phyloP scores from a whole-genome alignment of 2,888 invertebrate genomes.

The Euplexia lucipara region DNA sequence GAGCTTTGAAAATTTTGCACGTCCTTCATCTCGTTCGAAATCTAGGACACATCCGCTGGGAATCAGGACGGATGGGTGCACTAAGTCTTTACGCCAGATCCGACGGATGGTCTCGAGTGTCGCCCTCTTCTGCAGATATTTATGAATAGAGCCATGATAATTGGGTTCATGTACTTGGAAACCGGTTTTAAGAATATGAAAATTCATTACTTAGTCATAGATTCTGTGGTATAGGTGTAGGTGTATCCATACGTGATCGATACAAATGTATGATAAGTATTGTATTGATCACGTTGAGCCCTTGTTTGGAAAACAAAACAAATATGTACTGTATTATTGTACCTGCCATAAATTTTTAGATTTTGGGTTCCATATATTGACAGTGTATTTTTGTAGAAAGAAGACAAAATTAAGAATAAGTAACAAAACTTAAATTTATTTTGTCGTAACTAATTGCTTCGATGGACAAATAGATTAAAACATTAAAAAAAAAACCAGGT shows the following conservation, averaged over 20 bases:
- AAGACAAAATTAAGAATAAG: slow-evolving; percentile 12
- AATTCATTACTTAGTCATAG: slow-evolving; percentile 44
- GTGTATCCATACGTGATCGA: slow-evolving; percentile 27
- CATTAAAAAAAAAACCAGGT: not conserved
- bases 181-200: slow-evolving; percentile 45
- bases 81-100: slow-evolving; percentile 58
- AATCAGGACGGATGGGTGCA: slow-evolving; percentile 57
- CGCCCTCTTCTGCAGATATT: slow-evolving; percentile 57
- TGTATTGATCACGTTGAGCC: slow-evolving; percentile 29
- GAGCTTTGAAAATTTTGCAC: slow-evolving; percentile 44
- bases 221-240: slow-evolving; percentile 17
- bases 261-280: slow-evolving; percentile 28
- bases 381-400: not conserved
- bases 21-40: slow-evolving; percentile 54
- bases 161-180: slow-evolving; percentile 46
- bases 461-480: not conserved
- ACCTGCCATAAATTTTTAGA: not conserved
- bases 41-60: slow-evolving; percentile 58
- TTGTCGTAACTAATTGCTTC: not conserved
- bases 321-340: not conserved
- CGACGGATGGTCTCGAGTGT: slow-evolving; percentile 51
- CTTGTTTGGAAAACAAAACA: slow-evolving; percentile 10
- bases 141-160: slow-evolving; percentile 53
- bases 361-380: not conserved
- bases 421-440: slow-evolving; percentile 4